These are phyloP conservation scores for Ophion slaviceki DNA, from an alignment of 2,888 invertebrate genomes.

Conservation along the genomic window DNA sequence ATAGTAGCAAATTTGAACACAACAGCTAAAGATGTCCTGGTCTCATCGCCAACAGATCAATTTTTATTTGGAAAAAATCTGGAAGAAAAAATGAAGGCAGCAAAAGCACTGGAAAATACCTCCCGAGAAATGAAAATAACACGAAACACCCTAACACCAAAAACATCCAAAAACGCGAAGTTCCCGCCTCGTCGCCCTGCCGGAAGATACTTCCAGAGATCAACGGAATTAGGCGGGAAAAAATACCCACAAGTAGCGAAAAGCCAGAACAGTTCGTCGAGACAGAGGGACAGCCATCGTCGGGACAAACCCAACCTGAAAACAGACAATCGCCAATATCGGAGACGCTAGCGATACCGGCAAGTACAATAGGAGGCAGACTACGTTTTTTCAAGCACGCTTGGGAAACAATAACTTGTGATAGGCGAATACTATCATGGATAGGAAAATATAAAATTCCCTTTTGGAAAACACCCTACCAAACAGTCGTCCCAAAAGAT, in stretches of 20 bases:
- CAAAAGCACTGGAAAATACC: conserved; percentile 35
- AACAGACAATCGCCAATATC: not conserved
- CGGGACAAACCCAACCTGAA: not conserved
- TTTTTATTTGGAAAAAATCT: conserved; percentile 52
- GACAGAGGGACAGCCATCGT: not conserved
- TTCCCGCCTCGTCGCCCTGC: conserved; percentile 31
- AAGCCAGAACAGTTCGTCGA: not conserved
- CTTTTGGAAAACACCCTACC: conserved; percentile 14
- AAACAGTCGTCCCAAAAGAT: conserved; percentile 3
- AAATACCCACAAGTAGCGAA: not conserved
- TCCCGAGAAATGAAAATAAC: conserved; percentile 23
- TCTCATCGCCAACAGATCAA: conserved; percentile 28
- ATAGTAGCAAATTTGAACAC: conserved; percentile 55
- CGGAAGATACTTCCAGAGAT: not conserved
- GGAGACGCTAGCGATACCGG: too few relatives aligned
- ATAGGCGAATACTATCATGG: conserved; percentile 51
- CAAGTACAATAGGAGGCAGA: conserved; percentile 58
- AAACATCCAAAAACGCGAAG: conserved; percentile 48
- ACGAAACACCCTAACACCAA: not conserved
- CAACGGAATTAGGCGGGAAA: conserved; percentile 17
- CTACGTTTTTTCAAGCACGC: conserved; percentile 31
- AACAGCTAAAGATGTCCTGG: conserved; percentile 39
- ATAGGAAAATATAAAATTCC: conserved; percentile 61
- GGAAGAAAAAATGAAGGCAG: conserved; percentile 54
- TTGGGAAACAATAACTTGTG: conserved; percentile 41